Evolutionary conservation across 2,113 vertebrate species (phyloP).

Genomic region (Crotalus viridis): DNA sequence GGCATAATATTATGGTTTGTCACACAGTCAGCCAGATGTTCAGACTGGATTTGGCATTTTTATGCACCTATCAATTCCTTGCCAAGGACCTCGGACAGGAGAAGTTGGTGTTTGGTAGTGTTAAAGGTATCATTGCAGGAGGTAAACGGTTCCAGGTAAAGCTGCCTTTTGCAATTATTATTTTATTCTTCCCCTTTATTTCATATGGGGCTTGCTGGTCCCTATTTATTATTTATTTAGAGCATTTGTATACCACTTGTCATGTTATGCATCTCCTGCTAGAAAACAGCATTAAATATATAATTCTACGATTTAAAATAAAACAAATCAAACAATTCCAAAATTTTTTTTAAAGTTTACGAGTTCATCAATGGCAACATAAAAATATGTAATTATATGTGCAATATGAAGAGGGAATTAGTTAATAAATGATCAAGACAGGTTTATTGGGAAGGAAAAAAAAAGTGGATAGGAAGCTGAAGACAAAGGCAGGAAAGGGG

Average conservation of each 20-base stretch:
- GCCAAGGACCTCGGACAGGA: not conserved
- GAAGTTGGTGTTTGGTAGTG: not conserved
- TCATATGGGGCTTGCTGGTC: not conserved
- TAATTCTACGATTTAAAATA: not conserved
- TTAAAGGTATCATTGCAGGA: not conserved
- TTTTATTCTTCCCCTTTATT: not conserved
- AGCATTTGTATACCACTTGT: not conserved
- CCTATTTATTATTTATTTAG: not conserved
- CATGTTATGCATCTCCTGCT: not conserved
- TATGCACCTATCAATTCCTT: not conserved
- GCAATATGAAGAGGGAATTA: not conserved
- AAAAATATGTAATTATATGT: not conserved
- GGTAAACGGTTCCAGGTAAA: not conserved
- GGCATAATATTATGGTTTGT: not conserved
- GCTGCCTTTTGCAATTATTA: not conserved
- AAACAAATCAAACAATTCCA: not conserved
- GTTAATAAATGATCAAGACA: not conserved
- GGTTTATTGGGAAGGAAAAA: not conserved
- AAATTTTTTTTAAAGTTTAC: conserved; percentile 2
- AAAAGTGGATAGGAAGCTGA: not conserved
- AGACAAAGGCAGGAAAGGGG: not conserved
- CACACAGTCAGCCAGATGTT: not conserved
- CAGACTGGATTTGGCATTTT: not conserved
- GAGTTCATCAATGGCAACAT: not conserved
- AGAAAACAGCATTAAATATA: not conserved